Percentiles rank a stretch among this genome's conserved stretches.
Conservation (phyloP, 2,797 vertebrate genomes). For the Halcyon leucocephala region DNA sequence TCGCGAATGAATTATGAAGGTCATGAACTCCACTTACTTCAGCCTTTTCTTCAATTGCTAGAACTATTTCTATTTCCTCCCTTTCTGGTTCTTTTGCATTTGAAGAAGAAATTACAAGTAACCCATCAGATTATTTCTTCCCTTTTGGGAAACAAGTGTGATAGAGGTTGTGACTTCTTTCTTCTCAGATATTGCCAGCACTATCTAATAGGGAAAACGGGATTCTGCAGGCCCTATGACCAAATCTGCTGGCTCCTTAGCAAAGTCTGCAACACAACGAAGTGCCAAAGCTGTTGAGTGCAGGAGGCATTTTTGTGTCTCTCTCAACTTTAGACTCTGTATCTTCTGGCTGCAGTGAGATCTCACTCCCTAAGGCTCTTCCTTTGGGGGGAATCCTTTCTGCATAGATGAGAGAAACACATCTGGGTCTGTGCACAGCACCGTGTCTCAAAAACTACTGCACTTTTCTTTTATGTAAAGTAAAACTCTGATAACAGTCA, state of each 20-base stretch:
- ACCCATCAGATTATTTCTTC: neutral
- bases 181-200: neutral
- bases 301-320: neutral
- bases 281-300: neutral
- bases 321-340: neutral
- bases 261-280: neutral
- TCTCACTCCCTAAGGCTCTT: neutral
- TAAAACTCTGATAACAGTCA: neutral
- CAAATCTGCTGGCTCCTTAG: constrained; percentile 12
- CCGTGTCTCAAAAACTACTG: neutral
- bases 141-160: neutral
- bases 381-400: neutral
- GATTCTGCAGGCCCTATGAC: neutral
- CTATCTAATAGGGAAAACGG: neutral
- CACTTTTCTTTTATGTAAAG: neutral
- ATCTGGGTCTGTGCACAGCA: neutral
- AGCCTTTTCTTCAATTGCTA: neutral
- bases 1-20: neutral
- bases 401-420: neutral
- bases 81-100: neutral
- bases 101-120: constrained; percentile 11
- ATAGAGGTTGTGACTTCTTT: neutral
- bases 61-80: neutral
- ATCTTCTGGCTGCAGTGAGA: neutral
- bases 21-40: neutral